phyloP scores from a whole-genome alignment of 2,888 invertebrate species.

The Drosophila fulvimacula region DNA sequence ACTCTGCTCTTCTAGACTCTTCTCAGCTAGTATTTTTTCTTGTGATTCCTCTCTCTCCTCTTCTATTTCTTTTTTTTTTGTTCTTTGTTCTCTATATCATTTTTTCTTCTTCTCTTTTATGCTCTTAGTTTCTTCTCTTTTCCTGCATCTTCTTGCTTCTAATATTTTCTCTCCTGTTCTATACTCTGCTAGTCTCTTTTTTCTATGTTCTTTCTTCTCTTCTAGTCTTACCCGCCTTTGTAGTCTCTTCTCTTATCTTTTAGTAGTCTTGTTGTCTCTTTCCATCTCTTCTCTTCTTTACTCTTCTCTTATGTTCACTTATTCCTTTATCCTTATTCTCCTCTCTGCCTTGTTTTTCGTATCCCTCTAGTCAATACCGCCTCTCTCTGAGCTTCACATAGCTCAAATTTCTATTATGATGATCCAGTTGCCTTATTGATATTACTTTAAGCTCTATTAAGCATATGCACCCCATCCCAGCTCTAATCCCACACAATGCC shows the following conservation, averaged over 20 bases:
- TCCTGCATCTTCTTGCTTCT: not conserved
- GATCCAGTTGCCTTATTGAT: conserved; percentile 13
- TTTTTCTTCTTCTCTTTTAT: not conserved
- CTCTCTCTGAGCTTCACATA: not conserved
- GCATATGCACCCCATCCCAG: not conserved
- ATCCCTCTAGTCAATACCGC: not conserved
- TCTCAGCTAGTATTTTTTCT: no score
- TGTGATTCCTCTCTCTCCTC: no score
- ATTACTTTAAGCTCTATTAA: conserved; percentile 14
- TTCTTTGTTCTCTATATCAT: no score
- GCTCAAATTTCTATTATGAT: not conserved
- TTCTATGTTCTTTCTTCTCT: no score
- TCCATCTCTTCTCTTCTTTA: not conserved
- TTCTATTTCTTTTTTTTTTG: no score
- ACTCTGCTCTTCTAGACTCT: not conserved
- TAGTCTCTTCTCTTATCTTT: not conserved
- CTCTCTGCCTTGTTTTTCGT: not conserved
- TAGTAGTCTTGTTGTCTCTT: not conserved
- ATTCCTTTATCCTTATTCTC: not conserved
- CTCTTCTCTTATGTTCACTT: not conserved
- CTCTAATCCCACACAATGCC: conserved; percentile 36
- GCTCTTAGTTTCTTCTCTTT: not conserved
- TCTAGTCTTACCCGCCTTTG: not conserved
- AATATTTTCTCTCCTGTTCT: no score
- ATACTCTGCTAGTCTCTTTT: no score